Evolutionary conservation across 2,888 invertebrate species (phyloP).

Genomic region (Gandaritis pyraliata): DNA sequence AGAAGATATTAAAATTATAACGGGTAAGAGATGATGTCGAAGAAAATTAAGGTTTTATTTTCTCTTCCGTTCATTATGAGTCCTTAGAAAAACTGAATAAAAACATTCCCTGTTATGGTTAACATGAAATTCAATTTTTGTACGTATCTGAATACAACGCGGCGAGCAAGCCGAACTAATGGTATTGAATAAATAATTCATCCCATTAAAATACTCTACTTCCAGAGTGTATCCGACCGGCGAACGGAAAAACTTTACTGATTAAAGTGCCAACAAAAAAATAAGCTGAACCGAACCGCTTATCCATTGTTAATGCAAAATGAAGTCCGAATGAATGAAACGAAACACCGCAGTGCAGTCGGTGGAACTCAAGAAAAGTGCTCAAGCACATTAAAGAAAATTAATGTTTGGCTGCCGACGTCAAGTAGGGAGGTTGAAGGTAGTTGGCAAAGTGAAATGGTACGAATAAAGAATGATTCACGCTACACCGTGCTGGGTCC

Average conservation of each 20-base stretch:
- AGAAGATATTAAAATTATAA: too few species aligned
- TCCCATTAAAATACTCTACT: slow-evolving; percentile 59
- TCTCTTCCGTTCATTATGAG: too few species aligned
- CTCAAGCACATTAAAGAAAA: slow-evolving; percentile 84
- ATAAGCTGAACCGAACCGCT: slow-evolving; percentile 66
- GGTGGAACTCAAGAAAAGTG: slow-evolving; percentile 76
- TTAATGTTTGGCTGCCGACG: slow-evolving; percentile 82
- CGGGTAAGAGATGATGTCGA: too few species aligned
- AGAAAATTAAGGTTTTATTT: too few species aligned
- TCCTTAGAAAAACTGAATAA: not conserved
- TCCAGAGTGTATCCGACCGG: slow-evolving; percentile 56
- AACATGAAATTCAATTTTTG: slow-evolving; percentile 33
- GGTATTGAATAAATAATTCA: slow-evolving; percentile 57
- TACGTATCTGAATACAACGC: slow-evolving; percentile 34
- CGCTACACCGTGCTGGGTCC: too few species aligned
- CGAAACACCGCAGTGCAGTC: slow-evolving; percentile 82
- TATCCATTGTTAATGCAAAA: slow-evolving; percentile 79
- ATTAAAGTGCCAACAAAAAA: slow-evolving; percentile 76
- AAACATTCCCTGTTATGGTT: slow-evolving; percentile 26
- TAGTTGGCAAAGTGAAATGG: slow-evolving; percentile 81
- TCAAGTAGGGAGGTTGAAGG: slow-evolving; percentile 75
- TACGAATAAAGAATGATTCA: slow-evolving; percentile 75
- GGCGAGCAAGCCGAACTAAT: slow-evolving; percentile 40
- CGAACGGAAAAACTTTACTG: slow-evolving; percentile 64
- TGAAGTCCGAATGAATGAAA: slow-evolving; percentile 75